These are phyloP conservation scores for Mormyrus lacerda DNA, from an alignment of 2,113 vertebrate genomes.

Conservation along the genomic window DNA sequence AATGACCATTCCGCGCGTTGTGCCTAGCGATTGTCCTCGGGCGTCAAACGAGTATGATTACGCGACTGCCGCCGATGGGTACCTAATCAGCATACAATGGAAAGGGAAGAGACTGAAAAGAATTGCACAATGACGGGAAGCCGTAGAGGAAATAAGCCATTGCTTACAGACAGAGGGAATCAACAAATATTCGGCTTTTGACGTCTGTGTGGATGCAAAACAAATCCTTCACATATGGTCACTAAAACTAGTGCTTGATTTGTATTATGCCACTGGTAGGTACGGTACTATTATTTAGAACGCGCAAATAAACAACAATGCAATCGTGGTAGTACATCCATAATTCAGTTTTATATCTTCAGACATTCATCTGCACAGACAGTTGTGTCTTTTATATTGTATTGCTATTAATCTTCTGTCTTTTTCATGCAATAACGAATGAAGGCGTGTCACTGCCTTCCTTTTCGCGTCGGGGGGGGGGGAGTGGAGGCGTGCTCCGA, in stretches of 20 bases:
- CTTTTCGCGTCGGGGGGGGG: not conserved
- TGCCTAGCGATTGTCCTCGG: not conserved
- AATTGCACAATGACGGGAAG: conserved; percentile 15
- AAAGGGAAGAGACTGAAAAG: not conserved
- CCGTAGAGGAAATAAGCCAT: not conserved
- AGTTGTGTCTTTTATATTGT: not conserved
- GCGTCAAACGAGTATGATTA: not conserved
- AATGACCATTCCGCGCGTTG: not conserved
- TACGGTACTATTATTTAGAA: not conserved
- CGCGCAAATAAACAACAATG: not conserved
- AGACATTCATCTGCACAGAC: not conserved
- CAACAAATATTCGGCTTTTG: conserved; percentile 40
- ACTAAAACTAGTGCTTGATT: not conserved
- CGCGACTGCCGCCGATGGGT: not conserved
- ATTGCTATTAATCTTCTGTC: not conserved
- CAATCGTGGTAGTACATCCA: not conserved
- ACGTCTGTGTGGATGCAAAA: conserved; percentile 51
- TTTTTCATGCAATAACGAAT: not conserved
- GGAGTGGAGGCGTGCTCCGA: not conserved
- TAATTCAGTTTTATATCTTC: not conserved
- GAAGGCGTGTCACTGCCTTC: not conserved
- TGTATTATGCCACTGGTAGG: not conserved
- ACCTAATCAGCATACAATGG: not conserved
- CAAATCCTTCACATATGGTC: not conserved
- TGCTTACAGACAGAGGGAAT: not conserved